Evolutionary conservation across 2,888 invertebrate genomes (phyloP), one percentile per base, ranked within the genome.

Genomic region (Hypselothyrea guttata): DNA sequence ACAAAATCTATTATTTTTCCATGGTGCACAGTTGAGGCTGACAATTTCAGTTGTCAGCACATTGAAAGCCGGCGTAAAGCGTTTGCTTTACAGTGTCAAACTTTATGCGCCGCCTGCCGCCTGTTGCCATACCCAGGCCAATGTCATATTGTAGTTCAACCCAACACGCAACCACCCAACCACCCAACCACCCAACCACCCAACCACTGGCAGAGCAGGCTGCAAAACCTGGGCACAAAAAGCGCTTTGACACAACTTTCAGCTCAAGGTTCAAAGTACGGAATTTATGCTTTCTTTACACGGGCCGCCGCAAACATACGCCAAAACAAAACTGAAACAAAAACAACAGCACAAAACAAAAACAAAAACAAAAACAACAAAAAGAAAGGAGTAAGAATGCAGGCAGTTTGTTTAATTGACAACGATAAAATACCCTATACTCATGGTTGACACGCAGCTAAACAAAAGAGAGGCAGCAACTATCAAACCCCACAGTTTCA

Each of bases 211-310:
- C 16, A 13, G 3, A 12, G 33, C 1, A 7, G 41, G n/a, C n/a
- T n/a, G n/a, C n/a, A n/a, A 57, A 41, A 59, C 57, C 70, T 63
- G 74, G 58, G 35, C 70, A 55, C 71, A 72, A 66, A 75, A 22
- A 22, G 64, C 72, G 66, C 66, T 75, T 60, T 66, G 76, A 72
- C 75, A 71, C 72, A 72, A 75, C 71, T 75, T 72, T 71, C 56
- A 75, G 60, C 62, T 73, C 71, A 71, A 73, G 72, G 72, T 73
- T 73, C 72, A 73, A 73, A 73, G 72, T 72, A 75, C 72, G 72
- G 72, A 73, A 73, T 73, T 73, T 73, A 73, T 75, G 72, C 62
- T 73, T 73, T 75, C 72, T 66, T 75, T 71, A 48, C 62, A 72
- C 68, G 68, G 57, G 35, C 69, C 48, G 54, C 59, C 69, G 54